These are phyloP conservation scores for Cryptus viduatorius DNA, from an alignment of 2,888 invertebrate species.

Conservation along the genomic window DNA sequence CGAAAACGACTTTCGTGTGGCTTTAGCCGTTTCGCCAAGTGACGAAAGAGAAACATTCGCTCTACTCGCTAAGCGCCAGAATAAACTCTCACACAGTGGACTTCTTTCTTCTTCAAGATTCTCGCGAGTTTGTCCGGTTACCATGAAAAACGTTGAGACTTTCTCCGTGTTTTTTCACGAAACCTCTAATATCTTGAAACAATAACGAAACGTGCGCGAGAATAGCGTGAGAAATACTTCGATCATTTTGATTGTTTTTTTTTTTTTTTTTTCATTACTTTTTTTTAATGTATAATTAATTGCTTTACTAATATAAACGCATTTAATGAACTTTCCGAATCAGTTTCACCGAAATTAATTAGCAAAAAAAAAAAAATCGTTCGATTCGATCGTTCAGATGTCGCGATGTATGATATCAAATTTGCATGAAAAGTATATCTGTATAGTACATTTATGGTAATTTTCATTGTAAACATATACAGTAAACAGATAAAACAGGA, in stretches of 20 bases:
- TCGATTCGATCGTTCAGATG: too few species aligned
- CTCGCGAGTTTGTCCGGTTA: slow-evolving; percentile 39
- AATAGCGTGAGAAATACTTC: slow-evolving; percentile 4
- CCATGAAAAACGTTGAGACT: slow-evolving; percentile 1
- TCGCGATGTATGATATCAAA: too few species aligned
- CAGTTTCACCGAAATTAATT: too few species aligned
- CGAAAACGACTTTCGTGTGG: background rate
- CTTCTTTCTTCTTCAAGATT: slow-evolving; percentile 34
- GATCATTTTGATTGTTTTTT: slow-evolving; percentile 23
- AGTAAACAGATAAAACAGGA: background rate
- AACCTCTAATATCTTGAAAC: slow-evolving; percentile 59
- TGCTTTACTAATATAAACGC: background rate
- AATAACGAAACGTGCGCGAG: slow-evolving; percentile 37
- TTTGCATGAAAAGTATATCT: too few species aligned
- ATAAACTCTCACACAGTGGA: slow-evolving; percentile 43
- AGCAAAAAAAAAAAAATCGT: too few species aligned
- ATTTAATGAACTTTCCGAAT: too few species aligned
- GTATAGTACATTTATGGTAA: too few species aligned
- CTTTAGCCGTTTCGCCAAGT: slow-evolving; percentile 19
- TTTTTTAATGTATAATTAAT: background rate
- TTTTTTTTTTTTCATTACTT: background rate
- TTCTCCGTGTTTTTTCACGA: slow-evolving; percentile 59
- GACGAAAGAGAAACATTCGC: slow-evolving; percentile 60
- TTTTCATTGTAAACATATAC: too few species aligned
- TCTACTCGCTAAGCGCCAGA: slow-evolving; percentile 49